Evolutionary conservation across 2,888 invertebrate genomes (phyloP).

Genomic region (Punctoribates punctum): DNA sequence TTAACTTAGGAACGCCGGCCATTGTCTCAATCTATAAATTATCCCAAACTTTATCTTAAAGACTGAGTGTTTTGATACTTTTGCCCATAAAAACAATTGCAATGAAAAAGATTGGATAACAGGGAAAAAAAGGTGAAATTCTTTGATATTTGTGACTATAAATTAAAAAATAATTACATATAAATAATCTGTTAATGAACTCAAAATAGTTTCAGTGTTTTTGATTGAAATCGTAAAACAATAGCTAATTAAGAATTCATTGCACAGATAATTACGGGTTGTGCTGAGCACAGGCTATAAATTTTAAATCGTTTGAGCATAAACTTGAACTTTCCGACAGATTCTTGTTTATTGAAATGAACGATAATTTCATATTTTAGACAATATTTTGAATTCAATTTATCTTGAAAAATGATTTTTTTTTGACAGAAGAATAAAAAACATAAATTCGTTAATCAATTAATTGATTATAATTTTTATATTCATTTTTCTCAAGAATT

Average conservation of each 20-base stretch:
- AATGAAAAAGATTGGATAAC: not conserved
- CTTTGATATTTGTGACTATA: not conserved
- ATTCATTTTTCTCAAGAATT: no score
- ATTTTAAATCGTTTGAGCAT: not conserved
- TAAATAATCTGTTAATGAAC: slow-evolving; percentile 19
- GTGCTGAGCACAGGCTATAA: not conserved
- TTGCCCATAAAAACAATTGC: not conserved
- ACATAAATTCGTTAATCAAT: no score
- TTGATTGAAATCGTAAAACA: not conserved
- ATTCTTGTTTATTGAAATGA: not conserved
- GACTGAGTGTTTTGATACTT: not conserved
- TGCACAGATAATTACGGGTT: not conserved
- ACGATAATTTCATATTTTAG: not conserved
- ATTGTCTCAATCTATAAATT: no score
- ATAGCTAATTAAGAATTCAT: not conserved
- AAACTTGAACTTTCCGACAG: not conserved
- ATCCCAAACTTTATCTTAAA: no score
- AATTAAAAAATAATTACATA: not conserved
- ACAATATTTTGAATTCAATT: no score
- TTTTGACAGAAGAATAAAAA: no score
- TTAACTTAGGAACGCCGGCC: no score
- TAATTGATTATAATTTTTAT: no score
- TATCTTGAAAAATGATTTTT: no score
- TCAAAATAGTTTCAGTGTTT: not conserved
- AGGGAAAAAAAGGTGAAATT: not conserved